Base-by-base conservation (phyloP, 2,113 vertebrate species). In the Antechinus stuartii region DNA sequence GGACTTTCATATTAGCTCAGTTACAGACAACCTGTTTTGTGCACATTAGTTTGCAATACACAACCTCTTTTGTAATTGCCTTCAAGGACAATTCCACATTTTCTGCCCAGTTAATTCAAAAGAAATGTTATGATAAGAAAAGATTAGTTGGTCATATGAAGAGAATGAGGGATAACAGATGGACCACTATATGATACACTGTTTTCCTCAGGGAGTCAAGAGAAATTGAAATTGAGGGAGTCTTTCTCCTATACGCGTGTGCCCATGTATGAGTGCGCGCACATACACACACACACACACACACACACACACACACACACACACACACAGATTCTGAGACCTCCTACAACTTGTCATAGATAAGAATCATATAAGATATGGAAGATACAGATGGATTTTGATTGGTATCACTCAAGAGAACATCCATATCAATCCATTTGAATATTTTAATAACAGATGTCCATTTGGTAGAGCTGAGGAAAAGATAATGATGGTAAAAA, bases 81-180 rank as follows among this genome's bases (percentile, higher is more conserved):
- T 97, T 93, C 50, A 96, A 54, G 8, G 12, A 49, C 42, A 92
- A 94, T 95, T 96, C 95, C 56, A 55, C 52, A 95, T 93, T 97
- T 91, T 97, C 90, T 91, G 8, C 90, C 76, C n/a, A 84, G 6
- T 0, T 89, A 90, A 16, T n/a, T 91, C 14, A 84, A 84, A 84
- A 84, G 68, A 84, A 84, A 84, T 42, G 16, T 76, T 76, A 76
- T 84, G n/a, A 84, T 84, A 14, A 84, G n/a, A 42, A 76, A 84
- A 84, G 16, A 84, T 22, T 1, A 6, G 14, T 84, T 84, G 35
- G 16, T 84, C 68, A 84, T 84, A 84, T 84, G 68, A 84, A 42
- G 35, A 42, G 0, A 84, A 42, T 6, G 12, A 84, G n/a, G 35
- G 35, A 84, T 84, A 84, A 84, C 35, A 84, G 35, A 84, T 22